Conservation (phyloP, 2,888 invertebrate species). For the Lepidochrysops patricia region DNA sequence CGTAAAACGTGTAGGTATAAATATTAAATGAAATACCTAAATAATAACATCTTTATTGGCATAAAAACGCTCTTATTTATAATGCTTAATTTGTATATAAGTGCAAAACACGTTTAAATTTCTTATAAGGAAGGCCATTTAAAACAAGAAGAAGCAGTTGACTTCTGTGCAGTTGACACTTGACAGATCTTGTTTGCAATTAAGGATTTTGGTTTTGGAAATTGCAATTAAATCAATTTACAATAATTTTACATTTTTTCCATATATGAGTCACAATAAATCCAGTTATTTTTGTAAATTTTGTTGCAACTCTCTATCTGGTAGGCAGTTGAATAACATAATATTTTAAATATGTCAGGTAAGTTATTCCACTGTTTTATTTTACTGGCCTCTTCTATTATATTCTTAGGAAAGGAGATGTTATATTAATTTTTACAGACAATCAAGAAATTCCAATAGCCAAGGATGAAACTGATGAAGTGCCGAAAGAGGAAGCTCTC, state of each 20-base stretch:
- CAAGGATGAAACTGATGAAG: conserved; percentile 31
- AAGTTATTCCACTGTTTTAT: conserved; percentile 4
- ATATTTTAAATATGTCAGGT: conserved; percentile 22
- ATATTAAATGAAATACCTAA: too few species aligned
- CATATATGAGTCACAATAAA: not conserved
- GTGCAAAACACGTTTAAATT: too few species aligned
- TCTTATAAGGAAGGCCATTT: too few species aligned
- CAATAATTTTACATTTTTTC: not conserved
- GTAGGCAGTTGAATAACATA: not conserved
- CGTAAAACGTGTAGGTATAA: too few species aligned
- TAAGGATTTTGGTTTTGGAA: too few species aligned
- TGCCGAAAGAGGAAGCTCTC: conserved; percentile 25
- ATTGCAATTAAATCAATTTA: not conserved
- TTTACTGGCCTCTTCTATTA: not conserved
- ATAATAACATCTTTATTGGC: too few species aligned
- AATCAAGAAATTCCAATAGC: conserved; percentile 35
- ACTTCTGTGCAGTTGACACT: too few species aligned
- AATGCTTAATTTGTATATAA: too few species aligned
- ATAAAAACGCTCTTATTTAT: too few species aligned
- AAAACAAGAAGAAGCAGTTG: too few species aligned
- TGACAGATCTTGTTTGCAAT: not conserved
- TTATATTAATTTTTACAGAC: conserved; percentile 29
- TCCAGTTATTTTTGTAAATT: not conserved
- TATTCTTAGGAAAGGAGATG: not conserved
- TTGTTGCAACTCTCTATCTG: not conserved